Percentiles rank a stretch among this genome's conserved stretches.
Evolutionary conservation across 2,113 vertebrate genomes (phyloP).

Genomic region (Ia io): DNA sequence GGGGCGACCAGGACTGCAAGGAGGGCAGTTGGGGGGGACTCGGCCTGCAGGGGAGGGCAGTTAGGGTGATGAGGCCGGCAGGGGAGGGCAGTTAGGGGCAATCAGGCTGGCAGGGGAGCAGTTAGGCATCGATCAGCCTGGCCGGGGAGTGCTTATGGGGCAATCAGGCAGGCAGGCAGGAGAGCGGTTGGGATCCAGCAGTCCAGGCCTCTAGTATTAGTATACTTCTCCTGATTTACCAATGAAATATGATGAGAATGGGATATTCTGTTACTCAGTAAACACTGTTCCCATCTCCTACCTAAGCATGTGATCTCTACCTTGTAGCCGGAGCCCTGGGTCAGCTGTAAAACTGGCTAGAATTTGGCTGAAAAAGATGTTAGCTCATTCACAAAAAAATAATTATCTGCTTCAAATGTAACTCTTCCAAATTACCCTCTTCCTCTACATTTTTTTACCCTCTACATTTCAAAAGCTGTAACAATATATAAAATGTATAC

Average conservation of each 20-base stretch:
- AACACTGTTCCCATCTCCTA: not conserved
- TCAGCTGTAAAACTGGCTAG: not conserved
- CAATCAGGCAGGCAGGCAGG: no score
- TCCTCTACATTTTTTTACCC: not conserved
- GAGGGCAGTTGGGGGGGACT: no score
- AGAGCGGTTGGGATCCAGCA: no score
- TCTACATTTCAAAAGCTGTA: not conserved
- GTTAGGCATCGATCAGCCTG: no score
- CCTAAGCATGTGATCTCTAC: not conserved
- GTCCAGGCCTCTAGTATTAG: no score
- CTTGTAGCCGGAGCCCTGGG: not conserved
- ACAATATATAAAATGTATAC: conserved; percentile 51
- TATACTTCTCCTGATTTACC: not conserved
- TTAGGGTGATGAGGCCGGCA: no score
- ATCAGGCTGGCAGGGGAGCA: no score
- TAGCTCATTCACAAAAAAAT: not conserved
- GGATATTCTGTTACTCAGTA: not conserved
- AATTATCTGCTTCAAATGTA: not conserved
- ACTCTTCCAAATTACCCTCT: not conserved
- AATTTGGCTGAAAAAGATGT: not conserved
- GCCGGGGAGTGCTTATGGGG: no score
- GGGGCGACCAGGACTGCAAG: no score
- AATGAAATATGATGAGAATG: no score
- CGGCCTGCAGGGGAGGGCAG: no score
- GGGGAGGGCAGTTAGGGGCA: no score